Base-by-base conservation (phyloP, 1,140 invertebrate genomes). In the Rhyacophila brunnea region DNA sequence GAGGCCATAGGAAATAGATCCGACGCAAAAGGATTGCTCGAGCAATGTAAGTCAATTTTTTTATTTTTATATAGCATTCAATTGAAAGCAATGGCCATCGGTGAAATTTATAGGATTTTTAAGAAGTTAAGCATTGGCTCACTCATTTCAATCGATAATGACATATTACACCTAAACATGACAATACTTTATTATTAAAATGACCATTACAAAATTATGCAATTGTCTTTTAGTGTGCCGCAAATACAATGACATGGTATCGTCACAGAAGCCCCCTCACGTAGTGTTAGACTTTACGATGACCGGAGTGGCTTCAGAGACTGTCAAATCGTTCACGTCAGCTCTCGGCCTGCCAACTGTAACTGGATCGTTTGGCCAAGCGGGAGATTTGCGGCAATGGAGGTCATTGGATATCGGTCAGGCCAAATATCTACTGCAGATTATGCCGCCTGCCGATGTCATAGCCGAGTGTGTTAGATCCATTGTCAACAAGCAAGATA, bases 361-460 rank as follows among this genome's bases (percentile, higher is more conserved):
- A 7, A 88, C 87, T 32, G 86, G 87, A 1, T 90, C 91, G 15
- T 94, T 89, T 68, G 92, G 92, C 0, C 89, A 92, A 68, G 81
- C 84, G 15, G 89, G 87, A 0, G 91, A 94, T 74, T 70, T 94
- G 6, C 77, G 86, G 43, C 87, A 90, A 65, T 93, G 91, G 91
- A 80, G 87, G 10, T 81, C 87, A 40, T 71, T 92, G 32, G 79
- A 82, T 7, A 76, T 74, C 1, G 81, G 85, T 28, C 85, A 93
- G 68, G 80, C 82, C 35, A 85, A 83, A 57, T 92, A 87, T 74
- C 71, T 93, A 9, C 80, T 86, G 13, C 84, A 87, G 72, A 75
- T 95, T 23, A 89, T 87, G 80, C 90, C 91, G 1, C 93, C 92
- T 1, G 86, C 85, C 0, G 91, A 95, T 68, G 77, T 93, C 7